Evolutionary conservation across 2,888 invertebrate genomes (phyloP), one percentile per base, ranked within the genome.

Genomic region (Syrphus vitripennis): DNA sequence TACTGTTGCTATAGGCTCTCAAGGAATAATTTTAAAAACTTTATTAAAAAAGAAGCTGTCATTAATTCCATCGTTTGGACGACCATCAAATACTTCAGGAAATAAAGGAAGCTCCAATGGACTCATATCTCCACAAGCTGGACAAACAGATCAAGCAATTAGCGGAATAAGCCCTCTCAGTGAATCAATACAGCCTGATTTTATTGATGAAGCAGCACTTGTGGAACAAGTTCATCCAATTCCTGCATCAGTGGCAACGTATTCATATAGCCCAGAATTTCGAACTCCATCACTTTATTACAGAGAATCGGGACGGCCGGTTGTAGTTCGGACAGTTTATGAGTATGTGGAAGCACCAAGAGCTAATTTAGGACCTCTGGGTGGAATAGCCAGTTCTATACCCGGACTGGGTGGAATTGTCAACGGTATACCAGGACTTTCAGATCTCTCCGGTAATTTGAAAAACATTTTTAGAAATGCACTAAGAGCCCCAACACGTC

Each of bases 1-100:
- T n/a, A n/a, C 31, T 34, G 16, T 67, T 0, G 48, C 48, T 5
- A 31, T 67, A 5, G 34, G 9, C n/a, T 1, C n/a, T n/a, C n/a
- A 67, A 7, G 65, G 65, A 31, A 34, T 21, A 45, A 31, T 34
- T 12, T 34, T 67, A 3, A 48, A 67, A 21, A 4, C 48, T 10
- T 48, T 67, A 9, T 4, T 67, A n/a, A 48, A 34, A 5, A 67
- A 67, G 65, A 67, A 67, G 31, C 14, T 67, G 0, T 29, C 65
- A 1, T 14, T 65, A 3, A n/a, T 45, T 16, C 29, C 65, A 65
- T 45, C 45, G 5, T 1, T 65, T 0, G 45, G 45, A 29, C 3
- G 21, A 4, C 4, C n/a, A 21, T 9, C 21, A 2, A 21, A n/a
- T n/a, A n/a, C 12, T 9, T 16, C 48, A 2, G 48, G 48, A 0